These are phyloP conservation scores for Syrista parreyssii DNA, from an alignment of 2,888 invertebrate species.

Conservation along the genomic window DNA sequence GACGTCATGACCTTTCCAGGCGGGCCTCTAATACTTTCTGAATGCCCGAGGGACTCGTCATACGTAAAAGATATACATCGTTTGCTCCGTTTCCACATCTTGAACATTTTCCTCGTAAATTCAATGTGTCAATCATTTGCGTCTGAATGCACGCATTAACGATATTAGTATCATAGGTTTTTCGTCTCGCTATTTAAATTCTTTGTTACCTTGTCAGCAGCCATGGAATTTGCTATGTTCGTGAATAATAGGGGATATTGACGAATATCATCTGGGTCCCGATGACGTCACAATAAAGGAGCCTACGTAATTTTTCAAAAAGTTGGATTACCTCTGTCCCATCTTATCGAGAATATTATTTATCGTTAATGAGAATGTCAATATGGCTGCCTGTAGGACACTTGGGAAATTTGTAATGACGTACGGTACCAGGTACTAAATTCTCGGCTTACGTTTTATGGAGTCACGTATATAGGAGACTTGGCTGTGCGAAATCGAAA, in stretches of 20 bases:
- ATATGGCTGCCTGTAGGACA: neutral
- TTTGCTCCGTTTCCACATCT: neutral
- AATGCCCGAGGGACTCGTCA: neutral
- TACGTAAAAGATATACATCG: neutral
- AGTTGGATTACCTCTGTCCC: neutral
- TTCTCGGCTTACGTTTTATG: neutral
- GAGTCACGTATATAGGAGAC: neutral
- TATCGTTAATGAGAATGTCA: neutral
- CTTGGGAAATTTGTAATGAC: neutral
- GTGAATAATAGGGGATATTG: neutral
- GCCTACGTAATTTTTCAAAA: neutral
- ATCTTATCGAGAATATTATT: neutral
- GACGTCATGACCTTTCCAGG: neutral
- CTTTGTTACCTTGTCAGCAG: neutral
- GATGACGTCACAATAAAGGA: neutral
- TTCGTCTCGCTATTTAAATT: neutral
- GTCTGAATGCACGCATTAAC: neutral
- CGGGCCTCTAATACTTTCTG: neutral
- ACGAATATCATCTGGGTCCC: neutral
- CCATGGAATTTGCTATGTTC: neutral
- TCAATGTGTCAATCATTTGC: neutral
- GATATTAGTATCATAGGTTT: neutral
- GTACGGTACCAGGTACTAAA: neutral
- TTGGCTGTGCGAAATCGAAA: neutral
- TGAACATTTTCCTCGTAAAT: neutral